phyloP scores from a whole-genome alignment of 2,113 vertebrate species.

The Rhabdomys dilectus region DNA sequence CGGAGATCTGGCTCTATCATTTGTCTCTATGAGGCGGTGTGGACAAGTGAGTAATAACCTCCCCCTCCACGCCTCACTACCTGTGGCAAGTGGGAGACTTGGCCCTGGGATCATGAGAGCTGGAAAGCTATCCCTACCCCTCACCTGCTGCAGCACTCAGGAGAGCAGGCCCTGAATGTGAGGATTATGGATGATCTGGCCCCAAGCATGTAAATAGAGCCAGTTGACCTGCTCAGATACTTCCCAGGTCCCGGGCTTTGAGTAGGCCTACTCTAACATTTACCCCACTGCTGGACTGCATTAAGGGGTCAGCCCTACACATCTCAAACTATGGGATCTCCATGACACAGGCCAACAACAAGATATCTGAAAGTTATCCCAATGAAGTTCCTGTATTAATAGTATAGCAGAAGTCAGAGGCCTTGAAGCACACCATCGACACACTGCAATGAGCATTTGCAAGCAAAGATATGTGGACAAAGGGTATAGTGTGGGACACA shows the following conservation, averaged over 20 bases:
- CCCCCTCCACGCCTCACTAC: neutral
- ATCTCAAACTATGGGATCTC: neutral
- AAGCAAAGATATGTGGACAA: neutral
- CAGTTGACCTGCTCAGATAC: neutral
- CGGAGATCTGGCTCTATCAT: neutral
- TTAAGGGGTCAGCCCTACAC: neutral
- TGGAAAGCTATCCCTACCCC: neutral
- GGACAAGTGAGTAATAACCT: neutral
- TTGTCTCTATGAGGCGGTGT: neutral
- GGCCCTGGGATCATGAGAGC: neutral
- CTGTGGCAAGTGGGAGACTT: neutral
- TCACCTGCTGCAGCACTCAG: neutral
- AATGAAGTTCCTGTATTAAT: neutral
- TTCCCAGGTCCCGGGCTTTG: neutral
- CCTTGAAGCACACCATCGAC: neutral
- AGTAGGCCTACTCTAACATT: neutral
- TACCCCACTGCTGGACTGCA: neutral
- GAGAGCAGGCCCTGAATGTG: neutral
- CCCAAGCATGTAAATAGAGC: neutral
- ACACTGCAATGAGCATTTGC: neutral
- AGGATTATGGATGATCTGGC: neutral
- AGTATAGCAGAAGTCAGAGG: neutral
- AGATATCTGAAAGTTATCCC: neutral
- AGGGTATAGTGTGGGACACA: neutral
- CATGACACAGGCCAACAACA: neutral